Base-by-base conservation (phyloP, 2,113 vertebrate species). In the Addax nasomaculatus region DNA sequence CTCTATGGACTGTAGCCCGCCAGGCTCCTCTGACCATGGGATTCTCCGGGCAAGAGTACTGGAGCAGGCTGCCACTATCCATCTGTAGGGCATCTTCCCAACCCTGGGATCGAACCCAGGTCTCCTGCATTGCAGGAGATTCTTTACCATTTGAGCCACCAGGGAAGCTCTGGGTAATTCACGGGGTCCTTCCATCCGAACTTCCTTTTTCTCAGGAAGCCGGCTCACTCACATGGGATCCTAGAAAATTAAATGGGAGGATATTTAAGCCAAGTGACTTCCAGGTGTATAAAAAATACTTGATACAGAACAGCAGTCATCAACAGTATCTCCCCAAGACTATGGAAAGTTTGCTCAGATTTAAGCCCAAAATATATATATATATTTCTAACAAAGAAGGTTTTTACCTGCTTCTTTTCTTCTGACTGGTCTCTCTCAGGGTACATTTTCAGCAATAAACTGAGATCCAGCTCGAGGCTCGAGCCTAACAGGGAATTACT, bases 361-460 rank as follows among this genome's bases (percentile, higher is more conserved):
- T 92, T 33, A 86, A 51, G 23, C 60, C 60, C 58, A 0, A 27
- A 5, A 58, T 17, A 62, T 30, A 62, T 64, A 76, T 39, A 73
- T 12, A 12, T 39, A 67, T 45, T 12, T 7, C 0, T 23, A 49
- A 30, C 23, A 73, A 53, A 6, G 2, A 81, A 94, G 51, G 88
- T 51, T 14, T 97, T 95, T 93, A 99, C 99, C 99, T 99, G 99
- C 97, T 98, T 98, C 21, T 97, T 29, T 97, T 99, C 99, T 53
- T 98, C 88, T 1, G 95, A 58, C 23, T 89, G 98, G 6, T 98
- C 96, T 43, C 96, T 64, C 58, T 89, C 78, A 3, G 99, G 99
- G 23, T 99, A 97, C 76, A 92, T 93, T 8, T 98, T 79, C 98
- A 99, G 98, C 83, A 99, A 73, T 47, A 33, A 64, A 10, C 95